Conservation (phyloP, 2,888 invertebrate species). For the Blomia tropicalis region DNA sequence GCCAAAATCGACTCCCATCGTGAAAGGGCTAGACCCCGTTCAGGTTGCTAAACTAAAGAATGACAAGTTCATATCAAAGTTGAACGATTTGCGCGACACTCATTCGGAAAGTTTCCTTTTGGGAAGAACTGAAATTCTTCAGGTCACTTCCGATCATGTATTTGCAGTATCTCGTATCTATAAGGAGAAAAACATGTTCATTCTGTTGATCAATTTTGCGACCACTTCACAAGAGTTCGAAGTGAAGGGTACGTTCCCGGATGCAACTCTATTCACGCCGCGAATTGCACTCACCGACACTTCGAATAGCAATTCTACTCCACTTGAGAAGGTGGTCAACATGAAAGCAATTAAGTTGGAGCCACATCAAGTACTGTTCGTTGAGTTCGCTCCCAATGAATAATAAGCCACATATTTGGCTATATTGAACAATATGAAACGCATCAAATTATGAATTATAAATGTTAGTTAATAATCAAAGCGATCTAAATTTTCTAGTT, state of each 20-base stretch:
- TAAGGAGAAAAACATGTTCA: slow-evolving; percentile 5
- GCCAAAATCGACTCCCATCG: not conserved
- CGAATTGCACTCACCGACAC: not conserved
- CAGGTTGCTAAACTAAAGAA: not conserved
- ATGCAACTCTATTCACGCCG: not conserved
- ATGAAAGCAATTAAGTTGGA: not conserved
- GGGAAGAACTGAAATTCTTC: slow-evolving; percentile 14
- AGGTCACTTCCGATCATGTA: not conserved
- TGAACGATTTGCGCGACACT: not conserved
- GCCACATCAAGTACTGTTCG: slow-evolving; percentile 9
- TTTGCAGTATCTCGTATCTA: slow-evolving; percentile 14
- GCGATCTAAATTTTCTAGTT: too few species aligned
- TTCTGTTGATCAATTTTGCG: slow-evolving; percentile 17
- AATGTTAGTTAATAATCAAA: too few species aligned
- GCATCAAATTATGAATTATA: too few species aligned
- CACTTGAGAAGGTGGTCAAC: slow-evolving; percentile 16
- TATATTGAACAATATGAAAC: too few species aligned
- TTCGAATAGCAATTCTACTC: not conserved
- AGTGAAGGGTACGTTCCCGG: not conserved
- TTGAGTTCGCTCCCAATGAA: slow-evolving; percentile 16
- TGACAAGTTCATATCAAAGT: not conserved
- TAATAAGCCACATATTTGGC: too few species aligned
- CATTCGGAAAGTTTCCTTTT: slow-evolving; percentile 14
- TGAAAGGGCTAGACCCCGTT: not conserved
- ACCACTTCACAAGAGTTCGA: not conserved